Evolutionary conservation across 2,888 invertebrate species (phyloP).

Genomic region (Cephalotes varians): DNA sequence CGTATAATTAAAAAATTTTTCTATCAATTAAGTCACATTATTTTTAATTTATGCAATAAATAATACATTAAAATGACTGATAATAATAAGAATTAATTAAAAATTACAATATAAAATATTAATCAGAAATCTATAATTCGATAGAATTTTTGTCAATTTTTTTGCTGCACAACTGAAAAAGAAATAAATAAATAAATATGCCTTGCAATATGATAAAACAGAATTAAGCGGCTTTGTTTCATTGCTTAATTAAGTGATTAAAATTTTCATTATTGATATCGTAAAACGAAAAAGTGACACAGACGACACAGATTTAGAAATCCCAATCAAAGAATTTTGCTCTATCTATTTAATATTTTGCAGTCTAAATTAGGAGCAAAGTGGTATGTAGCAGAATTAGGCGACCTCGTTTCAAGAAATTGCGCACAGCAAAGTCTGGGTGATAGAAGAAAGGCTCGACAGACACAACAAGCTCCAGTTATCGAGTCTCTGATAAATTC

Average conservation of each 20-base stretch:
- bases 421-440: slow-evolving; percentile 49
- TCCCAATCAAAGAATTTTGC: background rate
- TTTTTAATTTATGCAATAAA: background rate
- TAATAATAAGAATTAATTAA: background rate
- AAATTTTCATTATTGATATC: background rate
- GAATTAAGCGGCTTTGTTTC: background rate
- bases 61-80: background rate
- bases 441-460: slow-evolving; percentile 55
- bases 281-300: no score
- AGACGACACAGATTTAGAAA: background rate
- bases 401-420: slow-evolving; percentile 66
- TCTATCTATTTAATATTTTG: background rate
- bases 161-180: no score
- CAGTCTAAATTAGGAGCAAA: slow-evolving; percentile 38
- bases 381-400: slow-evolving; percentile 57
- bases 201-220: background rate
- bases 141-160: background rate
- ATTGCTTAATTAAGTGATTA: background rate
- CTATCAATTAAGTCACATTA: background rate
- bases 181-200: background rate
- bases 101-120: background rate
- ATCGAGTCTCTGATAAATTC: slow-evolving; percentile 61
- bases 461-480: slow-evolving; percentile 70
- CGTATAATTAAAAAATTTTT: background rate
- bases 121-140: background rate